phyloP scores from a whole-genome alignment of 2,797 vertebrate genomes.

The Neoniphon sammara region DNA sequence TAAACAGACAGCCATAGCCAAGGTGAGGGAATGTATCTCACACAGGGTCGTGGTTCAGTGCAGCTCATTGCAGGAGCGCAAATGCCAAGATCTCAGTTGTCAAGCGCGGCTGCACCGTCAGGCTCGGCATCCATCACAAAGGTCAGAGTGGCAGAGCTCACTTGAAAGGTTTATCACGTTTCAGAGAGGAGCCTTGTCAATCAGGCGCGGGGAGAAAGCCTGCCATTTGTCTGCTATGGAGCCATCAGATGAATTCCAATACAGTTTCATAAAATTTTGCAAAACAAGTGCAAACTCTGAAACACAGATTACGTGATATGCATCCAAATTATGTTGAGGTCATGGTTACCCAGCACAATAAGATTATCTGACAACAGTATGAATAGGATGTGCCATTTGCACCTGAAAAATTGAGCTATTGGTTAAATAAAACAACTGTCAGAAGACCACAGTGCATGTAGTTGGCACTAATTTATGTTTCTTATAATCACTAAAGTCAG shows the following conservation, averaged over 20 bases:
- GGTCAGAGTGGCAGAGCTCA: conserved; percentile 48
- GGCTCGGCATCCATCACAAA: conserved; percentile 60
- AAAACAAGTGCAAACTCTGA: too few relatives aligned
- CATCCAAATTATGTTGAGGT: too few relatives aligned
- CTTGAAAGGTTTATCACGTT: conserved; percentile 53
- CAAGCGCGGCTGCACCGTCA: not conserved
- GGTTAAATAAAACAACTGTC: too few relatives aligned
- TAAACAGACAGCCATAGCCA: not conserved
- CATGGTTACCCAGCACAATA: too few relatives aligned
- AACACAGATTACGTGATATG: too few relatives aligned
- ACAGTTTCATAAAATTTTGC: conserved; percentile 9
- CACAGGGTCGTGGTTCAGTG: conserved; percentile 1
- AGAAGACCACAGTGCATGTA: too few relatives aligned
- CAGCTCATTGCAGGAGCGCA: conserved; percentile 27
- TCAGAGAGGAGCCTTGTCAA: conserved; percentile 28
- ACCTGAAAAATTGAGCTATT: too few relatives aligned
- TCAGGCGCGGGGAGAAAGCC: conserved; percentile 9
- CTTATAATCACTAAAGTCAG: too few relatives aligned
- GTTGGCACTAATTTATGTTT: too few relatives aligned
- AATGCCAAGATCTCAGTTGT: conserved; percentile 51
- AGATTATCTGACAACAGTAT: too few relatives aligned
- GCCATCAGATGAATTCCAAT: not conserved
- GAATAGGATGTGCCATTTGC: too few relatives aligned
- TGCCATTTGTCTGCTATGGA: conserved; percentile 7
- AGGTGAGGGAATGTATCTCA: conserved; percentile 1